These are phyloP conservation scores for Molorchus minor DNA, from an alignment of 2,888 invertebrate genomes.

Conservation along the genomic window DNA sequence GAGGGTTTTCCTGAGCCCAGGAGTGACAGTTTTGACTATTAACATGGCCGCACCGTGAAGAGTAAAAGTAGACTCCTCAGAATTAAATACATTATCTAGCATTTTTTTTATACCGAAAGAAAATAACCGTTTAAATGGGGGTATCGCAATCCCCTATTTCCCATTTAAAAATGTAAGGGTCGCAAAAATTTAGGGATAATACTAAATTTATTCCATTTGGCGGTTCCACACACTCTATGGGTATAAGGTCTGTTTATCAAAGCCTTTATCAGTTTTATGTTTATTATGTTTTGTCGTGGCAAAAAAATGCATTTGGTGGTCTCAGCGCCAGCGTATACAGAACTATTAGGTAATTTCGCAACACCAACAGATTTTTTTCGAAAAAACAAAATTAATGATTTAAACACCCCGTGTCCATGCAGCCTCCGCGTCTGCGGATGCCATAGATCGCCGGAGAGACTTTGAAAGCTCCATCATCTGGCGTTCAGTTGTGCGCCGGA, in stretches of 20 bases:
- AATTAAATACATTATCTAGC: no score
- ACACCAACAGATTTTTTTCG: neutral
- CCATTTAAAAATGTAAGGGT: no score
- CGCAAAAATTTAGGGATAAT: no score
- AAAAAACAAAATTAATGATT: neutral
- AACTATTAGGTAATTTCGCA: neutral
- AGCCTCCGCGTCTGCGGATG: slow-evolving; percentile 38
- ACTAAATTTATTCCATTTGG: no score
- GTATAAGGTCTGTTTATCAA: neutral
- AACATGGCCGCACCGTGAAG: no score
- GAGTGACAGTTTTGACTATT: no score
- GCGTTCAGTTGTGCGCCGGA: slow-evolving; percentile 44
- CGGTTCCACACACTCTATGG: no score
- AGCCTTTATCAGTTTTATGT: neutral
- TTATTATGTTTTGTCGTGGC: neutral
- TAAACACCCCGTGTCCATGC: slow-evolving; percentile 20
- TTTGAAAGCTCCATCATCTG: slow-evolving; percentile 33
- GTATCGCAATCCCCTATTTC: no score
- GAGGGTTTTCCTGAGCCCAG: no score
- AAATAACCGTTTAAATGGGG: no score
- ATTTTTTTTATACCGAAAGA: no score
- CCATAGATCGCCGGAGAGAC: slow-evolving; percentile 40
- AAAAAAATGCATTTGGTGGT: neutral
- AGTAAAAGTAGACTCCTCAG: no score
- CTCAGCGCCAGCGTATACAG: neutral